These are phyloP conservation scores for Minunthozetes semirufus DNA, from an alignment of 2,888 invertebrate genomes.

Conservation along the genomic window DNA sequence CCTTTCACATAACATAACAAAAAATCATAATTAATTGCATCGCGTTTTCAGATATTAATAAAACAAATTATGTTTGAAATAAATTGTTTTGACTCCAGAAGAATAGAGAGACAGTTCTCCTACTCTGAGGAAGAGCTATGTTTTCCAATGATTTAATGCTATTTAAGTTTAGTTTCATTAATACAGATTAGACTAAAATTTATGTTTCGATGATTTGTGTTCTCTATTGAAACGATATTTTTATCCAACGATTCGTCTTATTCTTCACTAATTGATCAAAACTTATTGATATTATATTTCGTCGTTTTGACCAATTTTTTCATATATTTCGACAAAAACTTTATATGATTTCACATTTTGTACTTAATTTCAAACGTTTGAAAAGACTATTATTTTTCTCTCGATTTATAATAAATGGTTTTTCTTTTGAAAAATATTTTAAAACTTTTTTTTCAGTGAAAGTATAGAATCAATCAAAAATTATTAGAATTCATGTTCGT, in stretches of 20 bases:
- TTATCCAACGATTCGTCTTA: background rate
- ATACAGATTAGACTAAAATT: background rate
- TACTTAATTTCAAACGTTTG: background rate
- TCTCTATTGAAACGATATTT: background rate
- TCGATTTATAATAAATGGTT: background rate
- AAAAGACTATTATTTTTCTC: background rate
- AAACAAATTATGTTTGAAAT: slow-evolving; percentile 21
- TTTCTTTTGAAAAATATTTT: background rate
- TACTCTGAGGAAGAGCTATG: background rate
- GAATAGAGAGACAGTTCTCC: background rate
- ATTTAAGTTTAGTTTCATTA: slow-evolving; percentile 7
- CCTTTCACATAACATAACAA: background rate
- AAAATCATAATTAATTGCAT: slow-evolving; percentile 7
- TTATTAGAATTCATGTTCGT: slow-evolving; percentile 13
- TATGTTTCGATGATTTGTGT: background rate
- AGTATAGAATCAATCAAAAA: slow-evolving; percentile 7
- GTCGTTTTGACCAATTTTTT: background rate
- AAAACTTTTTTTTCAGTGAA: background rate
- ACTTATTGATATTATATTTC: background rate
- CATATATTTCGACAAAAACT: background rate
- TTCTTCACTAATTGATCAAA: background rate
- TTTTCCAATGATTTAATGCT: slow-evolving; percentile 9
- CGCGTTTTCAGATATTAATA: slow-evolving; percentile 19
- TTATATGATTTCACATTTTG: too few species aligned
- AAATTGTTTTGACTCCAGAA: slow-evolving; percentile 16